Conservation (phyloP, 2,797 vertebrate genomes). For the Philypnodon macrostomus region DNA sequence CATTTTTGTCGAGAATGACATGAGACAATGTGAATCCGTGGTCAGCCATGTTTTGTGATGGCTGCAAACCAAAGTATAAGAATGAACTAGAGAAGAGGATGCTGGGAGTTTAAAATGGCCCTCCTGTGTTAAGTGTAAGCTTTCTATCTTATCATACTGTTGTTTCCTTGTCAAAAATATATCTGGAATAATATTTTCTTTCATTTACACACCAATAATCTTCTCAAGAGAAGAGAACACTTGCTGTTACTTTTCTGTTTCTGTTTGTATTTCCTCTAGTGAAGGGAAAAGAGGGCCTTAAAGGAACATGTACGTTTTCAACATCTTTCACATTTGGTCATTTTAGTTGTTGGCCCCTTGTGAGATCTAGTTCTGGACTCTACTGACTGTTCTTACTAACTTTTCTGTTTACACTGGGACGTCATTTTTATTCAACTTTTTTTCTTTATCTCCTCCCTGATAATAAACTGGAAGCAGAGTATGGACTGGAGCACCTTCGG, state of each 20-base stretch:
- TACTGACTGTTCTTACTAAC: not conserved
- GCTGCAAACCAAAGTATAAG: conserved; percentile 45
- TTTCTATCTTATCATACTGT: too few species aligned
- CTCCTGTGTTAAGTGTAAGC: too few species aligned
- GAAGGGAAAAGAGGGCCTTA: too few species aligned
- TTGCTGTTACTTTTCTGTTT: too few species aligned
- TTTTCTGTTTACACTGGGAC: not conserved
- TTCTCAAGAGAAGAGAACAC: too few species aligned
- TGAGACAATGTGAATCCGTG: conserved; percentile 63
- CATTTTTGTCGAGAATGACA: conserved; percentile 56
- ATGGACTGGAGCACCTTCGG: conserved; percentile 58
- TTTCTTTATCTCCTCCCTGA: conserved; percentile 19
- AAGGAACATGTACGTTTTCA: too few species aligned
- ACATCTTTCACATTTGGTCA: too few species aligned
- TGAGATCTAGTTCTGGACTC: conserved; percentile 1
- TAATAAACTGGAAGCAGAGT: conserved; percentile 48
- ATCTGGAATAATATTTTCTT: too few species aligned
- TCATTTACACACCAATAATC: too few species aligned
- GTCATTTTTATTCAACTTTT: conserved; percentile 19
- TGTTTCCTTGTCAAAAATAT: too few species aligned
- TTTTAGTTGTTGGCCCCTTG: too few species aligned
- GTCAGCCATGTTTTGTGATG: conserved; percentile 54
- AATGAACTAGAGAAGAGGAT: conserved; percentile 23
- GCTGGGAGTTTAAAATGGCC: not conserved
- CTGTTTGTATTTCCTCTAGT: too few species aligned